Base-by-base conservation (phyloP, 2,888 invertebrate species). In the Eristalis tenax region DNA sequence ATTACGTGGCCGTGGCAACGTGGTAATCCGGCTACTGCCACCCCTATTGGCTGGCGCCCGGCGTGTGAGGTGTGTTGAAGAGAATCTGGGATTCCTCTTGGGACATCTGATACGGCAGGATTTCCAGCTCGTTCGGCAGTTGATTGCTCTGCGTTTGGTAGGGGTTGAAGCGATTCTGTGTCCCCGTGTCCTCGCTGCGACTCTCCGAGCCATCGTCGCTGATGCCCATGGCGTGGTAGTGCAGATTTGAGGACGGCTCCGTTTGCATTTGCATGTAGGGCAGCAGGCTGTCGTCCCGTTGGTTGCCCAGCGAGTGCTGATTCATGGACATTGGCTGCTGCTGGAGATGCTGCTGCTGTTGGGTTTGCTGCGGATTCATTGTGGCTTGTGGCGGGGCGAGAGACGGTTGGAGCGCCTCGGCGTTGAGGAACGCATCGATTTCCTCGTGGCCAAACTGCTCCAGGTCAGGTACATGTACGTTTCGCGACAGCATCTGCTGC, bases 21-120 rank as follows among this genome's bases (percentile, higher is more conserved):
- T 18, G 32, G 18, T 35, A 86, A 64, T 73, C 79, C 70, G 81
- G 64, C 59, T 80, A 79, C 23, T 69, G 81, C 83, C 81, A 83
- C 63, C 78, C 76, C 83, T 88, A 89, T 88, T 89, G 88, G 74
- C 77, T 89, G 11, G 88, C 75, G 50, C 88, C 76, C 13, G 89
- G 88, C 61, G 89, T 89, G 73, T 91, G 91, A 18, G 91, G 90
- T 38, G 91, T 90, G 82, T 90, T 91, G 86, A 93, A 94, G 23
- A 94, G 90, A 85, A 92, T 91, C 89, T 93, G 93, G 23, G 93
- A 92, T 90, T 93, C 93, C 83, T 93, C 93, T 85, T 93, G 92
- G 10, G 92, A 91, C 90, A 94, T 91, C 89, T 93, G 93, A 89
- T 93, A 94, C 1, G 93, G 93, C 83, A 94, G 89, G 64, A 93